Percentiles rank a stretch among this genome's conserved stretches.
Evolutionary conservation across 2,113 vertebrate species (phyloP).

Genomic region (Odocoileus virginianus): DNA sequence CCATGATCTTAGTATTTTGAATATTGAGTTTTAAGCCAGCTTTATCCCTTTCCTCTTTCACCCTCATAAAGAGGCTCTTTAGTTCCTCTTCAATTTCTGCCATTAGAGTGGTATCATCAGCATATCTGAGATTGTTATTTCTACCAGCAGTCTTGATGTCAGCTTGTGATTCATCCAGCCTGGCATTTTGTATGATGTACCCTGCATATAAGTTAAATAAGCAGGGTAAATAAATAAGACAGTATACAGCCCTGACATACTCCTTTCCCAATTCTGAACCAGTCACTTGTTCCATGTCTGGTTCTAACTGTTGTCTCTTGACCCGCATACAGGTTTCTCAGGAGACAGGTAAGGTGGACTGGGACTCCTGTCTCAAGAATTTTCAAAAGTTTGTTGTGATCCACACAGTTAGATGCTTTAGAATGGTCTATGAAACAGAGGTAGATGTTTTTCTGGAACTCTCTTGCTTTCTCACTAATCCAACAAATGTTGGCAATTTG

Average conservation of each 20-base stretch:
- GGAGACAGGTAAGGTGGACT: background rate
- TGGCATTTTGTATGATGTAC: background rate
- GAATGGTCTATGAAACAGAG: background rate
- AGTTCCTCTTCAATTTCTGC: background rate
- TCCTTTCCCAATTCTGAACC: background rate
- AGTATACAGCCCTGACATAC: background rate
- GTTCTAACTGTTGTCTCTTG: background rate
- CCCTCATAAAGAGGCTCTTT: background rate
- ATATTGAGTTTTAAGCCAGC: background rate
- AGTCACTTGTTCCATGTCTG: background rate
- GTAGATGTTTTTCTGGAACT: background rate
- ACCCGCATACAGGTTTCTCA: background rate
- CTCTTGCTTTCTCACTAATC: background rate
- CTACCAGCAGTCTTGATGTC: background rate
- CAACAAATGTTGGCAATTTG: background rate
- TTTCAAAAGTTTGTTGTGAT: background rate
- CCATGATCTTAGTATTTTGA: background rate
- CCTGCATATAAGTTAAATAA: background rate
- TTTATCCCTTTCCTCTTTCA: background rate
- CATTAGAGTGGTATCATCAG: background rate
- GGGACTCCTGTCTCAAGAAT: background rate
- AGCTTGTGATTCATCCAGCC: background rate
- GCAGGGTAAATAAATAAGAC: background rate
- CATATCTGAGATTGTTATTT: background rate
- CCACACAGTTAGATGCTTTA: background rate